phyloP scores from a whole-genome alignment of 2,113 vertebrate species.

The Turnix velox region DNA sequence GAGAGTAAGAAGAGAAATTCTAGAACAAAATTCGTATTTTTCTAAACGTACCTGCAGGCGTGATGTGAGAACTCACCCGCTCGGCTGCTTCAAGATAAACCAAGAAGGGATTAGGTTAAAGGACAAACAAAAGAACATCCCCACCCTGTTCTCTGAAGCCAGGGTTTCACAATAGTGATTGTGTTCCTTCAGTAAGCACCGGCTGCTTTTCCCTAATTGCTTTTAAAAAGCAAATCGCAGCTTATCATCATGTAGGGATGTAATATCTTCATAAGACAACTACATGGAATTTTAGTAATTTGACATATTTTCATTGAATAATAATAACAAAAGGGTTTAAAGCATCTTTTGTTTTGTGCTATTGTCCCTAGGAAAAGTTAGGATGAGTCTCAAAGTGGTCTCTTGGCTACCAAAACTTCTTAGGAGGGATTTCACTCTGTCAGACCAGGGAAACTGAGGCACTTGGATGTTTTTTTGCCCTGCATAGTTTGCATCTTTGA shows the following conservation, averaged over 20 bases:
- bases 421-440: neutral
- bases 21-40: slow-evolving; percentile 54
- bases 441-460: neutral
- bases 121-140: slow-evolving; percentile 40
- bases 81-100: slow-evolving; percentile 30
- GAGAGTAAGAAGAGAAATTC: slow-evolving; percentile 41
- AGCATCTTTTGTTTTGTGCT: neutral
- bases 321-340: neutral
- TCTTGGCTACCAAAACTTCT: neutral
- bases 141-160: neutral
- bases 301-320: neutral
- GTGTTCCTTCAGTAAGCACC: neutral
- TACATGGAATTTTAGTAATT: neutral
- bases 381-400: neutral
- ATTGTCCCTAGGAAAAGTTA: neutral
- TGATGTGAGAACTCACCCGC: slow-evolving; percentile 25
- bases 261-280: slow-evolving; percentile 23
- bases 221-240: neutral
- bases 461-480: neutral
- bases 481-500: neutral
- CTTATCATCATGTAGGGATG: neutral
- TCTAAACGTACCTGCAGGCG: slow-evolving; percentile 11
- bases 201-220: slow-evolving; percentile 10
- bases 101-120: slow-evolving; percentile 55
- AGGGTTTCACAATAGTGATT: neutral